Conservation (phyloP, 2,888 invertebrate genomes). For the Melitaea athalia region DNA sequence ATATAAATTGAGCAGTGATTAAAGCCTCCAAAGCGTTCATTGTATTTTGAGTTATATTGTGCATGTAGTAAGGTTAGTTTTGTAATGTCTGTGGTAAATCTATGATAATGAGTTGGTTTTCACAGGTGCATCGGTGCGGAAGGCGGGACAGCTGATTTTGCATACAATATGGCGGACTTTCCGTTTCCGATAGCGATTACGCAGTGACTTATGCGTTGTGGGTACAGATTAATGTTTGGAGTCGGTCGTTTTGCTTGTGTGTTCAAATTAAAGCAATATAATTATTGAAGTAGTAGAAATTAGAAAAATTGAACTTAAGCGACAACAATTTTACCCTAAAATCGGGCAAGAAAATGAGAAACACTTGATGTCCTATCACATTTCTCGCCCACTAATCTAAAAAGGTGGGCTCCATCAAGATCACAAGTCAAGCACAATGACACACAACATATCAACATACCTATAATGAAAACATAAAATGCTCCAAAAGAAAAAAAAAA, state of each 20-base stretch:
- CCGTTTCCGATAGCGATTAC: conserved; percentile 76
- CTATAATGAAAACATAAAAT: too few species aligned
- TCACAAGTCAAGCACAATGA: too few species aligned
- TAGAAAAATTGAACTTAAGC: too few species aligned
- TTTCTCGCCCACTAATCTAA: too few species aligned
- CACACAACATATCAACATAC: too few species aligned
- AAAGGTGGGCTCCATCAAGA: too few species aligned
- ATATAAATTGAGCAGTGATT: conserved; percentile 36
- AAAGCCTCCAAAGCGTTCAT: conserved; percentile 34
- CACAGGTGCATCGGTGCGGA: conserved; percentile 74
- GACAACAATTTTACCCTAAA: too few species aligned
- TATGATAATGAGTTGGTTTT: conserved; percentile 53
- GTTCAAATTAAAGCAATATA: background rate
- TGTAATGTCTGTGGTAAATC: conserved; percentile 31
- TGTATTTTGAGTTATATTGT: conserved; percentile 33
- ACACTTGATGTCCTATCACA: too few species aligned
- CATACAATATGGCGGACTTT: conserved; percentile 77
- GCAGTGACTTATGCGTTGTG: conserved; percentile 58
- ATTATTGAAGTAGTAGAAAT: background rate
- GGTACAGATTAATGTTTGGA: conserved; percentile 41
- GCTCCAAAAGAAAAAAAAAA: too few species aligned
- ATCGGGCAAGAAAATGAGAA: too few species aligned
- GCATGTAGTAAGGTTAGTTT: conserved; percentile 29
- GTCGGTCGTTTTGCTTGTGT: conserved; percentile 16
- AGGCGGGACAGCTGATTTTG: conserved; percentile 75